Base-by-base conservation (phyloP, 2,797 vertebrate genomes). In the Syndactyla subalaris region DNA sequence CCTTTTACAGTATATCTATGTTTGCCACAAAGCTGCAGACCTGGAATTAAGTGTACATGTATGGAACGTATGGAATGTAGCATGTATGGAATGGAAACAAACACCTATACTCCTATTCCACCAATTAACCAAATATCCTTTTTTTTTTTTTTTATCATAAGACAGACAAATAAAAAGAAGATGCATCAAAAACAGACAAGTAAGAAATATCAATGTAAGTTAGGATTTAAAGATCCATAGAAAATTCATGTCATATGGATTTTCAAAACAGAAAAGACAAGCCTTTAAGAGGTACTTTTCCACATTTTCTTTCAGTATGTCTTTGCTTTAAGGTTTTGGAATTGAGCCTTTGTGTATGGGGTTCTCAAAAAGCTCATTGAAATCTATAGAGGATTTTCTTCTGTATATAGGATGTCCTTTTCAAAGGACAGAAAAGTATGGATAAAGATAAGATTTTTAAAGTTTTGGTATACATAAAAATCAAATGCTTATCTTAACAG, bases 1-100 rank as follows among this genome's bases (percentile, higher is more conserved):
- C 89, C 68, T 89, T 95, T 93, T 66, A 51, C 45, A 73, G 48
- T 88, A 79, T 79, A 96, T 80, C 71, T 68, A 66, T 82, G 55
- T 85, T 79, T 94, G 51, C n/a, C 72, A 89, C n/a, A 93, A 93
- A 93, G 48, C 58, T 93, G 8, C 14, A 75, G 39, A 29, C 30
- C 49, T 82, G 21, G 9, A 93, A 93, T 79, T 45, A 85, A 67
- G 34, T 71, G 39, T 48, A 30, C 3, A 59, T 38, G 6, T 61
- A 63, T 49, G 22, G 48, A 92, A 88, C 93, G 36, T 43, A 43
- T 43, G 17, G 43, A 43, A 43, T 43, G 43, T 43, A 72, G 11
- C 14, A 59, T 38, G 6, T 61, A 63, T 48, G 22, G 48, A 92
- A 89, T 94, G 38, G 41, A 88, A 76, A 52, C 51, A 93, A 90